Percentiles rank a stretch among this genome's conserved stretches.
phyloP scores from a whole-genome alignment of 2,888 invertebrate species.

The Idaea aversata region DNA sequence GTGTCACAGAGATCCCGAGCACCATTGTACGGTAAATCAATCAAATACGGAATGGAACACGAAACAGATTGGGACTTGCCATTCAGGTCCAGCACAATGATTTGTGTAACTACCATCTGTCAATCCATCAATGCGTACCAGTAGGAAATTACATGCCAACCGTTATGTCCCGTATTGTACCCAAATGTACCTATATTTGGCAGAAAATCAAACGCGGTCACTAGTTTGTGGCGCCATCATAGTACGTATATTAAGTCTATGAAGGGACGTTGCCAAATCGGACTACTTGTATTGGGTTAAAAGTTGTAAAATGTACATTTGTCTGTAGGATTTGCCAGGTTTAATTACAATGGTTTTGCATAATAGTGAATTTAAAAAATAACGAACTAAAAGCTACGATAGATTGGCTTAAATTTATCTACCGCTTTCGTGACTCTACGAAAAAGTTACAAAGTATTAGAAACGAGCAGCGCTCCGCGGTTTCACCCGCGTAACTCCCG shows the following conservation, averaged over 20 bases:
- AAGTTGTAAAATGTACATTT: not conserved
- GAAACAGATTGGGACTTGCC: conserved; percentile 30
- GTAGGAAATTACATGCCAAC: conserved; percentile 15
- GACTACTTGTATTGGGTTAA: not conserved
- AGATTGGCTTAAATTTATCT: no score
- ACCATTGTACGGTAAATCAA: conserved; percentile 31
- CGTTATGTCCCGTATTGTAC: conserved; percentile 7
- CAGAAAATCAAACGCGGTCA: conserved; percentile 33
- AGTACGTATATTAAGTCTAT: conserved; percentile 17
- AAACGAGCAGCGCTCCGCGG: no score
- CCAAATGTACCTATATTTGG: conserved; percentile 31
- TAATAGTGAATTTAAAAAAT: no score
- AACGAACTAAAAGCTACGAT: no score
- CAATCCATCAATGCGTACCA: conserved; percentile 15
- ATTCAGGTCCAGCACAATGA: conserved; percentile 28
- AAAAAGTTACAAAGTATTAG: no score
- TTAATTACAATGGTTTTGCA: no score
- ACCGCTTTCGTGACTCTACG: no score
- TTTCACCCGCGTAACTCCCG: no score
- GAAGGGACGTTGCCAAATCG: conserved; percentile 12
- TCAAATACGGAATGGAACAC: conserved; percentile 27
- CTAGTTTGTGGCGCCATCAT: conserved; percentile 27
- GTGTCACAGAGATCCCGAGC: conserved; percentile 19
- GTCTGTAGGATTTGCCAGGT: no score
- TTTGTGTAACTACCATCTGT: conserved; percentile 29